phyloP scores from a whole-genome alignment of 2,797 vertebrate species.

The Phoxinus dragarum region DNA sequence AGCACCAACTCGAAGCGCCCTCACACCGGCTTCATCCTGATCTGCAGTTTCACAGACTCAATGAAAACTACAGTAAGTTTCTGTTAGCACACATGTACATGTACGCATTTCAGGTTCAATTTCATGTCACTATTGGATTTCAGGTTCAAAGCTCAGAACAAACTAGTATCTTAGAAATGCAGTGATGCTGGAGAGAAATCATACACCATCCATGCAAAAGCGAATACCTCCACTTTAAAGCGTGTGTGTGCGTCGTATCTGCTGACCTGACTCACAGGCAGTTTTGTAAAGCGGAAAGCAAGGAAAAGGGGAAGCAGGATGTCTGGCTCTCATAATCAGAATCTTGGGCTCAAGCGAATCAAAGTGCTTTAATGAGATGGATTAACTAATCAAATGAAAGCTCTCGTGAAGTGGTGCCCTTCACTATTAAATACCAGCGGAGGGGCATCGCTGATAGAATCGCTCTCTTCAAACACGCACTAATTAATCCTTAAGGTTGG shows the following conservation, averaged over 20 bases:
- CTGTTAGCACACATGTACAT: neutral
- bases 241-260: neutral
- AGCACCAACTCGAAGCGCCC: neutral
- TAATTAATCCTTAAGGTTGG: slow-evolving; percentile 59
- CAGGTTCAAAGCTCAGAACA: neutral
- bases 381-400: slow-evolving; percentile 61
- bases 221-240: neutral
- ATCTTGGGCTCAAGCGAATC: slow-evolving; percentile 41
- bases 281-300: neutral
- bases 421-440: slow-evolving; percentile 58
- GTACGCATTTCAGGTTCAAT: too few species aligned
- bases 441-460: slow-evolving; percentile 61
- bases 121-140: slow-evolving; percentile 19
- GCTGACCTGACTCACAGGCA: slow-evolving; percentile 21
- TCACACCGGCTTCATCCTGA: neutral
- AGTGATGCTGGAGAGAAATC: neutral
- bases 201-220: slow-evolving; percentile 4
- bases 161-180: neutral
- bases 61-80: neutral
- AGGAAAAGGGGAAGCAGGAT: slow-evolving; percentile 2
- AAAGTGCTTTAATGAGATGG: slow-evolving; percentile 55
- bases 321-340: slow-evolving; percentile 47
- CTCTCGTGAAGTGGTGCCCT: slow-evolving; percentile 56
- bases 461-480: slow-evolving; percentile 52
- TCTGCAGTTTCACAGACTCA: neutral